phyloP scores from a whole-genome alignment of 2,888 invertebrate genomes.

The Microctonus brassicae region DNA sequence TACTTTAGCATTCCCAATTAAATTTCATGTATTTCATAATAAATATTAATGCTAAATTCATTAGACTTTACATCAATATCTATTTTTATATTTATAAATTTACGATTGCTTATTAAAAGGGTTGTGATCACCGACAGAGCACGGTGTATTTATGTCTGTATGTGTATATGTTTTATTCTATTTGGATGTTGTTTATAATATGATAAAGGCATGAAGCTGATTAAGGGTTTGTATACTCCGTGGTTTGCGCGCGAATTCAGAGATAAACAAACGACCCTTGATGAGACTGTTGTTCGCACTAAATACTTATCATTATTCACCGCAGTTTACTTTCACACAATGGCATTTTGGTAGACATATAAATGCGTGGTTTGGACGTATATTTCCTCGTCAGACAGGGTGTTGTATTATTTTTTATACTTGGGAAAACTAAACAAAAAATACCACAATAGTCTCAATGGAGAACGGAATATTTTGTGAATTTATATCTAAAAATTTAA shows the following conservation, averaged over 20 bases:
- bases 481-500: no score
- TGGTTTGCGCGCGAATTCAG: conserved; percentile 49
- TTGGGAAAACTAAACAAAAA: no score
- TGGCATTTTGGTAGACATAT: no score
- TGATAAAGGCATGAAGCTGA: conserved; percentile 35
- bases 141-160: not conserved
- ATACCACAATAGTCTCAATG: no score
- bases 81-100: not conserved
- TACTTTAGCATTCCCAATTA: not conserved
- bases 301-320: conserved; percentile 30
- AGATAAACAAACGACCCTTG: conserved; percentile 59
- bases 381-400: no score
- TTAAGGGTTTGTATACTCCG: conserved; percentile 54
- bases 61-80: not conserved
- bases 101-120: not conserved
- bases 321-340: no score
- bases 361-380: no score
- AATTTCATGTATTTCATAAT: not conserved
- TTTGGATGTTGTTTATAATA: not conserved
- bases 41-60: not conserved
- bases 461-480: no score
- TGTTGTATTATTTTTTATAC: no score
- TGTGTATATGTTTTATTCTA: no score
- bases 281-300: conserved; percentile 42
- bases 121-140: not conserved